phyloP scores from a whole-genome alignment of 2,888 invertebrate genomes.

The Chrysodeixis includens region DNA sequence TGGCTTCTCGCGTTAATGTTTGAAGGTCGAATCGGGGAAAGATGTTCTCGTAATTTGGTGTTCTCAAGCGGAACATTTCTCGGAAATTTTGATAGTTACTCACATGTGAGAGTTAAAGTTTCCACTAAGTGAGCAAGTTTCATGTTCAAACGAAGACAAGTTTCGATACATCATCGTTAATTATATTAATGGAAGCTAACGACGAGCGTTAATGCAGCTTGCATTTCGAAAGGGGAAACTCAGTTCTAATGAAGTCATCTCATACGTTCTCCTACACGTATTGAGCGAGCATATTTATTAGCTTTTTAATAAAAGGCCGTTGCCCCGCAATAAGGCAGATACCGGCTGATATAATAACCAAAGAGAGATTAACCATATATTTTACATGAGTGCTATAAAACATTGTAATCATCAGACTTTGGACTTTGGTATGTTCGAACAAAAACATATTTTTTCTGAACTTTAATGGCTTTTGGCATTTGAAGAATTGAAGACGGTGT shows the following conservation, averaged over 20 bases:
- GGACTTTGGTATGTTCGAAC: too few species aligned
- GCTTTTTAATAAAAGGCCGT: not conserved
- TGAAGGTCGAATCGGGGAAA: not conserved
- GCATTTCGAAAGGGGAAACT: not conserved
- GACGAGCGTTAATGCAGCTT: not conserved
- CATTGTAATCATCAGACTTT: too few species aligned
- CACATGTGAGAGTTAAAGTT: not conserved
- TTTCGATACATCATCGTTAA: not conserved
- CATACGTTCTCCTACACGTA: too few species aligned
- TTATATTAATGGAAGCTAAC: too few species aligned
- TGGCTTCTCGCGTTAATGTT: constrained; percentile 8
- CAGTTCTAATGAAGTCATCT: too few species aligned
- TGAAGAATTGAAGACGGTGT: too few species aligned
- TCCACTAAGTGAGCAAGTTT: not conserved
- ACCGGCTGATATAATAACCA: not conserved
- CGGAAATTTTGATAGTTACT: not conserved
- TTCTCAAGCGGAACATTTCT: not conserved
- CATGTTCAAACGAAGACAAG: not conserved
- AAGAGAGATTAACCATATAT: not conserved
- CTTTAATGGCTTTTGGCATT: too few species aligned
- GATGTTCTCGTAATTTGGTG: not conserved
- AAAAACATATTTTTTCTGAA: too few species aligned
- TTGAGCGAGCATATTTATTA: too few species aligned
- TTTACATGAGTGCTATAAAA: not conserved
- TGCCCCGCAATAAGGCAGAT: not conserved